Percentiles rank a stretch among this genome's conserved stretches.
These are phyloP conservation scores for Hylaea fasciaria DNA, from an alignment of 2,888 invertebrate species.

Conservation along the genomic window DNA sequence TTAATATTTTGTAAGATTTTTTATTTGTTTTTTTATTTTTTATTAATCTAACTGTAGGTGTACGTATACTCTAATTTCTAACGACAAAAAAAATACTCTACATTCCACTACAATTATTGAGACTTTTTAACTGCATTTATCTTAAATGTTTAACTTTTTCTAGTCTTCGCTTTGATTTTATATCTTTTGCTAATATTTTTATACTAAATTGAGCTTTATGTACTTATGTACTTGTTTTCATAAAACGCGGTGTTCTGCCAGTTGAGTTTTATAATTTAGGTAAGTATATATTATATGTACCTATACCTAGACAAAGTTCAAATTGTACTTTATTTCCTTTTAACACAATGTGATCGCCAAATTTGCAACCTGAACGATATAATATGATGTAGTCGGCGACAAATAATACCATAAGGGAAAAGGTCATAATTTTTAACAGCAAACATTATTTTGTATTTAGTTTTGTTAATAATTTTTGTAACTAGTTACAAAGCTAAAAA, in stretches of 20 bases:
- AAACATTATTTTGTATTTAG: conserved; percentile 10
- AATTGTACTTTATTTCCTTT: too few species aligned
- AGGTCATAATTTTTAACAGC: background rate
- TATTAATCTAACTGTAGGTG: background rate
- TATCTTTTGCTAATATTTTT: background rate
- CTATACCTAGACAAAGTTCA: too few species aligned
- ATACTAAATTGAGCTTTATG: background rate
- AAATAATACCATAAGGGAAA: background rate
- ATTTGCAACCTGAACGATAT: too few species aligned
- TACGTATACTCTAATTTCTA: conserved; percentile 11
- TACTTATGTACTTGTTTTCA: background rate
- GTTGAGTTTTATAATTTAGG: too few species aligned
- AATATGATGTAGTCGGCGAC: background rate
- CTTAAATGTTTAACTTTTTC: conserved; percentile 23
- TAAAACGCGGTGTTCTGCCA: too few species aligned
- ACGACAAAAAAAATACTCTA: conserved; percentile 21
- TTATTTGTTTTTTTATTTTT: background rate
- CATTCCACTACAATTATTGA: conserved; percentile 33
- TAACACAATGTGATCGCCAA: too few species aligned
- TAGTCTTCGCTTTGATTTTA: conserved; percentile 26
- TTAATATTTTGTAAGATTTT: background rate
- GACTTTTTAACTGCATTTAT: conserved; percentile 35
- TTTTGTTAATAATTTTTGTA: conserved; percentile 1
- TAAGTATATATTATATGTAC: too few species aligned
- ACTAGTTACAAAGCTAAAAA: conserved; percentile 27